Percentiles rank a stretch among this genome's conserved stretches.
phyloP scores from a whole-genome alignment of 2,113 vertebrate genomes.

The Motacilla alba region DNA sequence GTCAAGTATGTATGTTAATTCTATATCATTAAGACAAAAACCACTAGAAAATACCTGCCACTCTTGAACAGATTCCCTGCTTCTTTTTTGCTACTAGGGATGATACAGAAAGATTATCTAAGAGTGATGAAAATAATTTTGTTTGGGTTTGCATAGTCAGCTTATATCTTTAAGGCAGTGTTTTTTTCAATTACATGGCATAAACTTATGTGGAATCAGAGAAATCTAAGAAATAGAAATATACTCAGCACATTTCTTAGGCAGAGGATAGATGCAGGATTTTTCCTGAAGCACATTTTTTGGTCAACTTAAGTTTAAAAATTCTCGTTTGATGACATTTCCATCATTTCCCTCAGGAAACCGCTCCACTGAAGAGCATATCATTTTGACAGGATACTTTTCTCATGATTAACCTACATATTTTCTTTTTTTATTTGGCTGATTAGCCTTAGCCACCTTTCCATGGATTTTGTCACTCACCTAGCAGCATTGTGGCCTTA shows the following conservation, averaged over 20 bases:
- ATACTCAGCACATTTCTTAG: slow-evolving; percentile 22
- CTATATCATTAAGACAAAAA: background rate
- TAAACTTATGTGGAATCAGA: background rate
- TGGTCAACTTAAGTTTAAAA: slow-evolving; percentile 10
- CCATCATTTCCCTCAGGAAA: slow-evolving; percentile 1
- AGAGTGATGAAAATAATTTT: background rate
- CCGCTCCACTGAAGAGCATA: background rate
- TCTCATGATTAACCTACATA: background rate
- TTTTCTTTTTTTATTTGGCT: background rate
- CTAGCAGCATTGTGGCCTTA: background rate
- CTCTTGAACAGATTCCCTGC: background rate
- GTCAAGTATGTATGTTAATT: background rate
- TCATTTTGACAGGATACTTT: background rate
- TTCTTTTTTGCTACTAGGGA: background rate
- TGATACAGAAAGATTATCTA: background rate
- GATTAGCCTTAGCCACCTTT: background rate
- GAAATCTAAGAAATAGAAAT: background rate
- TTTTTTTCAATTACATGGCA: background rate
- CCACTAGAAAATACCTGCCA: background rate
- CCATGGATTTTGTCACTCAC: background rate
- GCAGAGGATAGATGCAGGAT: background rate
- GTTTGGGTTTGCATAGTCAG: background rate
- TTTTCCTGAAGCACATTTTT: slow-evolving; percentile 25
- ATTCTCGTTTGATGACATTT: background rate
- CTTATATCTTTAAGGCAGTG: background rate